Percentiles rank a stretch among this genome's conserved stretches.
Evolutionary conservation across 2,797 vertebrate species (phyloP).

Genomic region (Triplophysa yarkandensis): DNA sequence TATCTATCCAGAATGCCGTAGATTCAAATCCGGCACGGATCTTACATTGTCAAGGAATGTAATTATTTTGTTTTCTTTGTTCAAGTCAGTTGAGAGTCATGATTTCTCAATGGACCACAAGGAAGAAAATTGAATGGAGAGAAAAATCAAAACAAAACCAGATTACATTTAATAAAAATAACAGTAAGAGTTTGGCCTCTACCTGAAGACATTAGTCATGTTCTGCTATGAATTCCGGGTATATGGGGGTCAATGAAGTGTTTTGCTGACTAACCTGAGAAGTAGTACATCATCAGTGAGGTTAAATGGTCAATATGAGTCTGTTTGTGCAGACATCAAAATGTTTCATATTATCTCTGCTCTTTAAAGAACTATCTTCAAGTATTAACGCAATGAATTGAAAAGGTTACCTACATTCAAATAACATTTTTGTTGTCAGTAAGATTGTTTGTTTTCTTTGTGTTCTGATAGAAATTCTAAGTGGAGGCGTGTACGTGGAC

Average conservation of each 20-base stretch:
- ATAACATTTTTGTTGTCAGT: not conserved
- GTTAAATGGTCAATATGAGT: constrained; percentile 28
- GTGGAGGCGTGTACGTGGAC: constrained; percentile 86
- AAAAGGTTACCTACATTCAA: constrained; percentile 17
- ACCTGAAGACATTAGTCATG: not conserved
- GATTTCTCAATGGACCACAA: constrained; percentile 22
- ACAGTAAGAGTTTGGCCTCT: constrained; percentile 33
- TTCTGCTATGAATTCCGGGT: constrained; percentile 19
- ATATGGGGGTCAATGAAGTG: not conserved
- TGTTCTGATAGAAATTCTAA: constrained; percentile 80
- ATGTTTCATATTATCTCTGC: constrained; percentile 32
- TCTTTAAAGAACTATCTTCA: constrained; percentile 7
- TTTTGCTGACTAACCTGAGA: not conserved
- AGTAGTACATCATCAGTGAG: constrained; percentile 19
- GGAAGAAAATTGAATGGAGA: constrained; percentile 4
- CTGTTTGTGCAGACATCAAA: constrained; percentile 34
- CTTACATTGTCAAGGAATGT: constrained; percentile 51
- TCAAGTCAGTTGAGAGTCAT: constrained; percentile 32
- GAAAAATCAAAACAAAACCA: constrained; percentile 43
- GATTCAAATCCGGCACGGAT: constrained; percentile 56
- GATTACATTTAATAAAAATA: constrained; percentile 62
- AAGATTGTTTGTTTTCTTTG: not conserved
- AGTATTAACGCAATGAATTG: not conserved
- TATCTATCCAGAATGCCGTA: constrained; percentile 32
- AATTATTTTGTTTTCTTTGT: constrained; percentile 60